Percentiles rank a stretch among this genome's conserved stretches.
phyloP scores from a whole-genome alignment of 2,113 vertebrate genomes.

The Setophaga petechia region DNA sequence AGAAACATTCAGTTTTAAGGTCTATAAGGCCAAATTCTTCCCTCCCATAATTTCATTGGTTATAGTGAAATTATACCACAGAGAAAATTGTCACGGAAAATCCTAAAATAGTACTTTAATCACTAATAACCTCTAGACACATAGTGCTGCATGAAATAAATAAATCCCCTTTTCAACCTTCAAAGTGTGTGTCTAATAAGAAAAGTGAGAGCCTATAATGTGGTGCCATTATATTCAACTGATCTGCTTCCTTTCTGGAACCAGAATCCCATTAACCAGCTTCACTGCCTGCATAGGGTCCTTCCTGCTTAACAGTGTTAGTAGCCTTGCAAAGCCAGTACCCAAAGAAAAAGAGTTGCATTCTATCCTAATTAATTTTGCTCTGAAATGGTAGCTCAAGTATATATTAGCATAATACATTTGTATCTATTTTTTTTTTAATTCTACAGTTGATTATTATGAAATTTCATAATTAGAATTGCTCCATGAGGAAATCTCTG shows the following conservation, averaged over 20 bases:
- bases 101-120: conserved; percentile 20
- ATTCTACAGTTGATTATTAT: background rate
- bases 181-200: background rate
- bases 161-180: conserved; percentile 1
- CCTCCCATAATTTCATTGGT: background rate
- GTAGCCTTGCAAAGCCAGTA: background rate
- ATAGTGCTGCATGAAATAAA: conserved; percentile 7
- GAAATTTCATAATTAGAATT: background rate
- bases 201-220: background rate
- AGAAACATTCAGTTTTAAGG: conserved; percentile 8
- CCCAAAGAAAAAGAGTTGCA: background rate
- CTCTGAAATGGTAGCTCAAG: background rate
- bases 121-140: background rate
- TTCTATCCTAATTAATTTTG: background rate
- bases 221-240: background rate
- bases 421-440: background rate
- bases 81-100: background rate
- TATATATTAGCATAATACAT: background rate
- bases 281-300: background rate
- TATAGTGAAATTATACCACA: background rate
- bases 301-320: background rate
- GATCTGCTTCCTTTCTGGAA: background rate
- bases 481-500: background rate
- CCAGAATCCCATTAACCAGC: background rate
- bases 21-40: conserved; percentile 14